Conservation (phyloP, 30 jellyfish, hydroid and myxozoan species). For the Rhopilema esculentum region DNA sequence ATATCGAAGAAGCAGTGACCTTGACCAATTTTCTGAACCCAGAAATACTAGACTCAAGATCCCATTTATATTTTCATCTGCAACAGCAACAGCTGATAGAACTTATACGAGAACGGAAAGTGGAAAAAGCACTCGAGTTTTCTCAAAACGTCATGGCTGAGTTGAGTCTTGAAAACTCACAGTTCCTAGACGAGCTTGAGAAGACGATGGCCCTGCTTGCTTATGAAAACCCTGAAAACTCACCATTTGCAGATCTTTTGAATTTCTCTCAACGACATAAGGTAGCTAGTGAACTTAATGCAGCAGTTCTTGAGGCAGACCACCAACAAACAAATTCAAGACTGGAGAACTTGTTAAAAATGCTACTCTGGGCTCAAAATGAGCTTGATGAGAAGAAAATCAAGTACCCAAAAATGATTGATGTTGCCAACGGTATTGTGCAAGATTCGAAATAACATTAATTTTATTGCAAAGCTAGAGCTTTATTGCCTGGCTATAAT, state of each 20-base stretch:
- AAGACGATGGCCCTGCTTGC: constrained; percentile 96
- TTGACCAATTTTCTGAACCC: constrained; percentile 86
- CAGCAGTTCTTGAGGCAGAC: constrained; percentile 91
- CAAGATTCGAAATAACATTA: constrained; percentile 17
- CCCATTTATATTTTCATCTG: constrained; percentile 84
- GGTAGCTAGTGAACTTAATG: constrained; percentile 96
- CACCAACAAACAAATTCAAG: constrained; percentile 93
- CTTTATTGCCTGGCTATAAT: background rate
- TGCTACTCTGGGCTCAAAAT: constrained; percentile 88
- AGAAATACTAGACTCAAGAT: constrained; percentile 87
- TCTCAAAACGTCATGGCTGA: constrained; percentile 95
- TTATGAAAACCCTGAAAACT: constrained; percentile 83
- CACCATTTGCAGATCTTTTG: constrained; percentile 93
- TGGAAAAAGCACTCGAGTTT: constrained; percentile 88
- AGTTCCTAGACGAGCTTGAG: constrained; percentile 86
- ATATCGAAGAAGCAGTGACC: constrained; percentile 84
- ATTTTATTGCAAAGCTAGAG: background rate
- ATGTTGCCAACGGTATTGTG: constrained; percentile 77
- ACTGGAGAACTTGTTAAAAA: constrained; percentile 80
- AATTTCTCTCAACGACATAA: constrained; percentile 84
- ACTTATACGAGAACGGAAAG: constrained; percentile 78
- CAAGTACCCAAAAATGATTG: constrained; percentile 90
- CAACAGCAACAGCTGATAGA: constrained; percentile 97
- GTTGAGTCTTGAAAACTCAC: constrained; percentile 78
- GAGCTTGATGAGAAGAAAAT: constrained; percentile 87